Percentiles rank a stretch among this genome's conserved stretches.
Evolutionary conservation across 2,888 invertebrate genomes (phyloP).

Genomic region (Subacronicta megacephala): DNA sequence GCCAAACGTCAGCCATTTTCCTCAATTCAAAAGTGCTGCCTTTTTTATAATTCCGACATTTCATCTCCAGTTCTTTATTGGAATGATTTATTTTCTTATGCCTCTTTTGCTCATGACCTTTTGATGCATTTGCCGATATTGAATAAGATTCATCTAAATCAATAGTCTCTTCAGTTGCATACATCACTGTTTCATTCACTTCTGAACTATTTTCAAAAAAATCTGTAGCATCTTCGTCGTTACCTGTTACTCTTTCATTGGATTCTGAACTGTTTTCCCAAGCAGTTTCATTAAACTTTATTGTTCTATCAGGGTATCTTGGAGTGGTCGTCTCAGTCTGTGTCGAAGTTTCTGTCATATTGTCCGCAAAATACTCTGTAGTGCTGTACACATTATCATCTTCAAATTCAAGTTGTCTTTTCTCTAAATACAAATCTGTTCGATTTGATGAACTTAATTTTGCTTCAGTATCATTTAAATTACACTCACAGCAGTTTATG

Average conservation of each 20-base stretch:
- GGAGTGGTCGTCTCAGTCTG: neutral
- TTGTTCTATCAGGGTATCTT: neutral
- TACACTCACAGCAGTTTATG: constrained; percentile 26
- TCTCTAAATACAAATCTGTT: constrained; percentile 12
- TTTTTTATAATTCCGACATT: constrained; percentile 47
- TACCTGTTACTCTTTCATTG: neutral
- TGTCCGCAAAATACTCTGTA: constrained; percentile 15
- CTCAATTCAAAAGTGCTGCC: constrained; percentile 41
- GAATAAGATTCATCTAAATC: constrained; percentile 1
- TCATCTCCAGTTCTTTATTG: constrained; percentile 4
- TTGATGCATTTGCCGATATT: neutral
- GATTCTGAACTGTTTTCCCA: neutral
- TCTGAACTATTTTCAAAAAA: constrained; percentile 16
- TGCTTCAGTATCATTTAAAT: neutral
- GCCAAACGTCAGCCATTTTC: constrained; percentile 67
- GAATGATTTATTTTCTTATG: neutral
- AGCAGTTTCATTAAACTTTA: constrained; percentile 16
- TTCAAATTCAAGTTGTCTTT: constrained; percentile 29
- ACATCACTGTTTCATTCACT: neutral
- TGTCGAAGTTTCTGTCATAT: neutral
- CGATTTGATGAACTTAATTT: constrained; percentile 1
- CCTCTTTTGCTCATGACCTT: neutral
- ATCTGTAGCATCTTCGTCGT: neutral
- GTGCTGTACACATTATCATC: constrained; percentile 18
- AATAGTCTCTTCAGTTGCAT: neutral